Base-by-base conservation (phyloP, 2,888 invertebrate species). In the Caenorhabditis sp. region DNA sequence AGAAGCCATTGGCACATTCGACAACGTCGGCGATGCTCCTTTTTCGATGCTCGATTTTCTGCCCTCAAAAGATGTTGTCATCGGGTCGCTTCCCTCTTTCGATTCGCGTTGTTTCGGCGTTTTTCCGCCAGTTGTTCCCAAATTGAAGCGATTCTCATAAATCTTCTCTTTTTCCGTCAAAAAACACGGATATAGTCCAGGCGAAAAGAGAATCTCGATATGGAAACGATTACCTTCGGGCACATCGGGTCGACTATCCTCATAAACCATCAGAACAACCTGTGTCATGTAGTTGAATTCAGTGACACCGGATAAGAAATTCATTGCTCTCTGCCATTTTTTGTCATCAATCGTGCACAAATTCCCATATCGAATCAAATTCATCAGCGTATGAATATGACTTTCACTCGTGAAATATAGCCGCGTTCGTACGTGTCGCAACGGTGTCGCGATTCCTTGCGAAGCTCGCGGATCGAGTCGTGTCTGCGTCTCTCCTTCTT, bases 271-370 rank as follows among this genome's bases (percentile, higher is more conserved):
- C 95, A 99, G 95, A 27, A 99, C 94, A 69, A 99, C 94, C 89
- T 99, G 97, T 4, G 97, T 96, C 94, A 99, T 95, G 89, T 99
- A 99, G 90, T 99, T 99, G 36, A 99, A 91, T 89, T 99, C 99
- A 0, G 97, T 95, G 6, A 97, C 96, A 91, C 95, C 94, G 23
- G 94, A 94, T 26, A 99, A 93, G 88, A 97, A 99, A 88, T 97
- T 95, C 95, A 97, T 95, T 0, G 99, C 97, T 71, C 97, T 92
- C 17, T 93, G 92, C 99, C 99, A 99, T 88, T 99, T 97, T 88
- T 96, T 95, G 88, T 99, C 97, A 83, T 92, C 93, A 36, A 92
- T 88, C 43, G 81, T 60, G 68, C 84, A 85, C 27, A 87, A 74
- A 27, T 79, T 83, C 4, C 87, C 87, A 55, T 84, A 87, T 77